Evolutionary conservation across 2,113 vertebrate species (phyloP), one percentile per base, ranked within the genome.

Genomic region (Leptodactylus fuscus): DNA sequence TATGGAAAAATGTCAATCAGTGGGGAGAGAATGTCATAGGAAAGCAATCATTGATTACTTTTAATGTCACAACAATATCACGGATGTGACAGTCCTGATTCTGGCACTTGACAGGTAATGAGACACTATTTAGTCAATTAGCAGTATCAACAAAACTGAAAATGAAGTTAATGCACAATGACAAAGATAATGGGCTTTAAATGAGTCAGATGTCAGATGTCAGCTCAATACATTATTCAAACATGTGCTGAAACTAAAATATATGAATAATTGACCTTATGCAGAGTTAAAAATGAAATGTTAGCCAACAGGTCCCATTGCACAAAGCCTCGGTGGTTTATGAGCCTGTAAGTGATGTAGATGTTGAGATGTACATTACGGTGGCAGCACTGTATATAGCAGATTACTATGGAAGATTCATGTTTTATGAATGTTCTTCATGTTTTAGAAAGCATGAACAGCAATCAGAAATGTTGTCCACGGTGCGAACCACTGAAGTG

Each of bases 341-440:
- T 18, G 13, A 22, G 49, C 29, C n/a, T n/a, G n/a, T 55, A 34
- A 53, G 75, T 58, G 32, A 27, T 49, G 46, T 36, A 29, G 18
- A 38, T 53, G 49, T 8, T 58, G 51, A 79, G 44, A 49, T 76
- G 73, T 48, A 76, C 15, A 11, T 16, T 20, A 38, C 7, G 20
- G 5, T 20, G 62, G 29, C 29, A 38, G 16, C 12, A 32, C 32
- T 20, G 22, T 76, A 48, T 48, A 76, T 10, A 51, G 24, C 44
- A 16, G 44, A 48, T 46, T 29, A 15, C 71, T 27, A 75, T 16
- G 22, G n/a, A n/a, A n/a, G n/a, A 49, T 46, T 48, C 22, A 51
- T 76, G 73, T 32, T 76, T 76, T 76, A 69, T 41, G 41, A 79
- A 80, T 44, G 29, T 62, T 80, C 1, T 80, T 44, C 29, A 70